A percentile compares a stretch with the other conserved stretches of the same genome.
Evolutionary conservation across 2,888 invertebrate genomes (phyloP).

Genomic region (Thyatira batis): DNA sequence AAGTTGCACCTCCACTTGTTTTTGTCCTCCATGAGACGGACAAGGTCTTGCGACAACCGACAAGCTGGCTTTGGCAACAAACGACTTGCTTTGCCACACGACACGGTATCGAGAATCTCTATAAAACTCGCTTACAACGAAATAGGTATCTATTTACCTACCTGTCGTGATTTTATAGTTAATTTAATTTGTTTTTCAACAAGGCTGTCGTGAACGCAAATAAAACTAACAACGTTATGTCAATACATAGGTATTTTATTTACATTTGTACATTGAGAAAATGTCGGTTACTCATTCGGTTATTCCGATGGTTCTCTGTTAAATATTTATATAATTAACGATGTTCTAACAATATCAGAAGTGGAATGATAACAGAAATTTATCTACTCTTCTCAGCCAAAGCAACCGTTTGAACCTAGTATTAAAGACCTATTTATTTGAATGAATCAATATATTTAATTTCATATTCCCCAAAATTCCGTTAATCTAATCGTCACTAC

Average conservation of each 20-base stretch:
- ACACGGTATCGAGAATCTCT: slow-evolving; percentile 14
- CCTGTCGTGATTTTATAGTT: neutral
- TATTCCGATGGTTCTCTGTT: too few species aligned
- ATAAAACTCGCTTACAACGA: neutral
- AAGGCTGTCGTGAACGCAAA: slow-evolving; percentile 1
- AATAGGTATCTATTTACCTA: neutral
- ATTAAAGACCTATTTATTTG: too few species aligned
- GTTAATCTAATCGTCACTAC: neutral
- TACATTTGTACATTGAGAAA: neutral
- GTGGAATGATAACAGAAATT: too few species aligned
- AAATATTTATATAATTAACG: too few species aligned
- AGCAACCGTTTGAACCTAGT: too few species aligned
- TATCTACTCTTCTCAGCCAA: too few species aligned
- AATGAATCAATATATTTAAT: too few species aligned
- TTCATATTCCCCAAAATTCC: neutral
- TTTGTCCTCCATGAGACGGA: too few species aligned
- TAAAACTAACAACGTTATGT: neutral
- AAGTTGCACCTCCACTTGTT: too few species aligned
- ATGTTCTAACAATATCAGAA: too few species aligned
- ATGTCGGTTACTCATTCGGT: neutral
- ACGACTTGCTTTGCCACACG: slow-evolving; percentile 9
- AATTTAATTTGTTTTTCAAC: neutral
- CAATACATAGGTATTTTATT: neutral
- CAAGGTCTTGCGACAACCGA: slow-evolving; percentile 61
- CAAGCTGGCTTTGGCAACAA: neutral